Percentiles rank a stretch among this genome's conserved stretches.
Conservation (phyloP, 2,888 invertebrate genomes). For the Chrysotoxum bicinctum region DNA sequence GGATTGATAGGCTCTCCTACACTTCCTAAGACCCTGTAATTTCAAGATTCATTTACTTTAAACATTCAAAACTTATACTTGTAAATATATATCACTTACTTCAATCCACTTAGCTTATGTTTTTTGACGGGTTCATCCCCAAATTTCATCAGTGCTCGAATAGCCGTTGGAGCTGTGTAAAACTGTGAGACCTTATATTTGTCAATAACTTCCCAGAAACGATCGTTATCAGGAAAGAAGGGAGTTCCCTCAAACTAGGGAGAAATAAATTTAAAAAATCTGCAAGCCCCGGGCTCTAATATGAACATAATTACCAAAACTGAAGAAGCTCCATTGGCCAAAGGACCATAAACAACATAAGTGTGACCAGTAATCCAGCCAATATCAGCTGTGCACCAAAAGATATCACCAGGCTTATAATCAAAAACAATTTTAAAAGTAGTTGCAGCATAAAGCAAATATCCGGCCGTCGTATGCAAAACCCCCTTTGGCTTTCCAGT, state of each 20-base stretch:
- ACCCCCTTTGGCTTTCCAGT: constrained; percentile 99
- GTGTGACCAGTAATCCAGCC: constrained; percentile 98
- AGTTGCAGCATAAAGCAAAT: constrained; percentile 95
- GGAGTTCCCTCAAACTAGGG: constrained; percentile 97
- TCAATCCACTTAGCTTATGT: constrained; percentile 82
- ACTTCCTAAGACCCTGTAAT: constrained; percentile 91
- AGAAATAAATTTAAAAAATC: background rate
- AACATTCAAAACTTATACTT: background rate
- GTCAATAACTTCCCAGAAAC: constrained; percentile 96
- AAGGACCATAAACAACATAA: constrained; percentile 96
- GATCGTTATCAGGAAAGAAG: constrained; percentile 95
- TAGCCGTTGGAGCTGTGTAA: constrained; percentile 99
- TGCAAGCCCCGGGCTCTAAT: background rate
- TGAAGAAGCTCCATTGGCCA: constrained; percentile 96
- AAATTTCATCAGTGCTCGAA: constrained; percentile 97
- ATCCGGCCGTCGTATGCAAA: constrained; percentile 96
- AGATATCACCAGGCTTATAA: constrained; percentile 90
- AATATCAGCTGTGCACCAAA: constrained; percentile 97
- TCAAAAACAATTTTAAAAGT: constrained; percentile 99
- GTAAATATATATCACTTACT: constrained; percentile 75
- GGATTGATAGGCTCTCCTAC: constrained; percentile 99
- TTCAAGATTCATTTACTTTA: background rate
- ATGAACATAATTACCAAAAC: constrained; percentile 88
- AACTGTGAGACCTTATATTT: constrained; percentile 98
- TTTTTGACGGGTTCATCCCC: constrained; percentile 92